Evolutionary conservation across 2,113 vertebrate species (phyloP).

Genomic region (Mugil cephalus): DNA sequence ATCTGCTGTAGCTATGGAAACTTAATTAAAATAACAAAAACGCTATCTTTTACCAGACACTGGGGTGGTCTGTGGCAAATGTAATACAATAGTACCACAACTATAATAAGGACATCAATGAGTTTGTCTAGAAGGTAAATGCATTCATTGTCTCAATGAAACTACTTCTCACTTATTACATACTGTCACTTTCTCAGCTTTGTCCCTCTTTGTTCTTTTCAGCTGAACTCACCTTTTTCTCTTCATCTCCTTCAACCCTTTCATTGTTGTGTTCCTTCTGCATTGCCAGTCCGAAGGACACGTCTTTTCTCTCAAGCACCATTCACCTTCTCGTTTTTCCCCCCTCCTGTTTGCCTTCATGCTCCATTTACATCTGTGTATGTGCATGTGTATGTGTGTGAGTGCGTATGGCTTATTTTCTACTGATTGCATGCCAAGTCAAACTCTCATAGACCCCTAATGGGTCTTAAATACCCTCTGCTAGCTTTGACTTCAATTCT

Average conservation of each 20-base stretch:
- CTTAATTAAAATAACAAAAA: slow-evolving; percentile 6
- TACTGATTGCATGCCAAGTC: slow-evolving; percentile 63
- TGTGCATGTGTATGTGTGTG: slow-evolving; percentile 39
- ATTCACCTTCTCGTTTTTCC: slow-evolving; percentile 60
- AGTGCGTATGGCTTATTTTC: slow-evolving; percentile 43
- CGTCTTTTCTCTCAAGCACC: slow-evolving; percentile 44
- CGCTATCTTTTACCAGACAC: not conserved
- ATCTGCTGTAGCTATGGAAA: not conserved
- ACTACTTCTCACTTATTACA: not conserved
- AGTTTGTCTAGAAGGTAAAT: not conserved
- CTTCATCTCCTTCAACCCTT: not conserved
- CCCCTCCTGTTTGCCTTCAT: slow-evolving; percentile 64
- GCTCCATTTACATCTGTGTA: slow-evolving; percentile 64
- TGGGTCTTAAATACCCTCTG: slow-evolving; percentile 76
- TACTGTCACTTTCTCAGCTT: not conserved
- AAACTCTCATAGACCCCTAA: slow-evolving; percentile 72
- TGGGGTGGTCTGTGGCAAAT: not conserved
- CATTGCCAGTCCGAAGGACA: slow-evolving; percentile 22
- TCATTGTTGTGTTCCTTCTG: slow-evolving; percentile 5
- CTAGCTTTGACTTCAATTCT: slow-evolving; percentile 66
- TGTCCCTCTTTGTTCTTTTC: not conserved
- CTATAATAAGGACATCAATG: not conserved
- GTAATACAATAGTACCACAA: not conserved
- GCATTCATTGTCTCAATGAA: not conserved
- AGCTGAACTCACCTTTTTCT: not conserved